Base-by-base conservation (phyloP, 2,113 vertebrate species). In the Cyanocitta stelleri region DNA sequence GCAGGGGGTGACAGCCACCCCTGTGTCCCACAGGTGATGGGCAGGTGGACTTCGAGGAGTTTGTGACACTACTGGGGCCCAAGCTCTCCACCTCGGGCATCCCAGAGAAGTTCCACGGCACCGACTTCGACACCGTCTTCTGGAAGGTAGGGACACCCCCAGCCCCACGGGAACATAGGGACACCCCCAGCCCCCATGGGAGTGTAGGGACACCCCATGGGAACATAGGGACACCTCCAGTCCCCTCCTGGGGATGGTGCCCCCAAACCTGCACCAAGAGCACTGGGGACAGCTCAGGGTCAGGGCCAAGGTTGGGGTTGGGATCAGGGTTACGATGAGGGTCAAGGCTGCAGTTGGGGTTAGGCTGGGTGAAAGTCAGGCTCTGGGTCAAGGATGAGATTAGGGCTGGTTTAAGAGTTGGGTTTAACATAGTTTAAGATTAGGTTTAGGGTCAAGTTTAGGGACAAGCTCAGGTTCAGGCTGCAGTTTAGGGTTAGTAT, bases 41-140 rank as follows among this genome's bases (percentile, higher is more conserved):
- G 43, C 99, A 99, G 97, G 99, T 99, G 97, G 99, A 99, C 97
- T 99, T 99, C 13, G 99, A 99, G 93, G 99, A 99, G 97, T 99
- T 99, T 58, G 99, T 99, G 93, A 99, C 99, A 9, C 97, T 99
- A 48, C 97, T 99, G 90, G 99, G 99, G 51, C 99, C 99, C 73
- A 99, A 99, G 96, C 98, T 99, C 76, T 98, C 99, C n/a, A 98
- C 99, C 29, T 98, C 99, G 0, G 99, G 99, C 27, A 97, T 99
- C 93, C 99, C 99, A 0, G 99, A 99, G 97, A 99, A 99, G 93
- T 99, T 99, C 97, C 98, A 98, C 0, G 99, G 99, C 95, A 99
- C 99, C 0, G 99, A 99, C 95, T 99, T 99, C 23, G 99, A 99
- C 98, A 99, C 99, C 0, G 99, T 99, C 59, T 99, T 99, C 98